Conservation (phyloP, 2,888 invertebrate species). For the Cantharis rustica region DNA sequence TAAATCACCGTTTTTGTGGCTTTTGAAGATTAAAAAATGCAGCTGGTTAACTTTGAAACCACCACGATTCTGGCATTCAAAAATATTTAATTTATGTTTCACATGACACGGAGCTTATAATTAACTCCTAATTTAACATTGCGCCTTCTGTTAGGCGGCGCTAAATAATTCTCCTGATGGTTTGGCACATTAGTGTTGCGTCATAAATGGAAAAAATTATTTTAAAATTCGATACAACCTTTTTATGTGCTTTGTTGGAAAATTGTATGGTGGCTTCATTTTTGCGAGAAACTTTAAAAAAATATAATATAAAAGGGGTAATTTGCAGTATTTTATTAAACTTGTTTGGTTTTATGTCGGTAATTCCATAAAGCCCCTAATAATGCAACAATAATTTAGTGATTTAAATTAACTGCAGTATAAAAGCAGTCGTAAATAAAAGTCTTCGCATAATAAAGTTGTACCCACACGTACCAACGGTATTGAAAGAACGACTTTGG, state of each 20-base stretch:
- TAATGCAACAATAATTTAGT: not conserved
- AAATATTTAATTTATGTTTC: not conserved
- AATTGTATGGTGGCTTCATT: not conserved
- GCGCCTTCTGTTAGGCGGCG: not conserved
- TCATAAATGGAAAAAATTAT: not conserved
- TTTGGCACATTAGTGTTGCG: not conserved
- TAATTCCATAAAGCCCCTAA: not conserved
- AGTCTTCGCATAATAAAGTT: not conserved
- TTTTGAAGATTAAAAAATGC: not conserved
- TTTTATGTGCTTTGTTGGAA: not conserved
- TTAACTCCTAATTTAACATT: not conserved
- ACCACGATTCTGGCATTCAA: not conserved
- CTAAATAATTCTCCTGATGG: not conserved
- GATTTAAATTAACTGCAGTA: not conserved
- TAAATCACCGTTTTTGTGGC: not conserved
- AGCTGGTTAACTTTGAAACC: not conserved
- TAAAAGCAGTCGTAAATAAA: not conserved
- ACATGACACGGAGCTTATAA: not conserved
- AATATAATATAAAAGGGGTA: not conserved
- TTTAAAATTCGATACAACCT: not conserved
- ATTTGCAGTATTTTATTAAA: not conserved
- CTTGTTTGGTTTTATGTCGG: not conserved
- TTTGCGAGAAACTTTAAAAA: not conserved
- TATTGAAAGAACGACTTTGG: not conserved
- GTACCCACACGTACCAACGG: conserved; percentile 1